Evolutionary conservation across 2,888 invertebrate genomes (phyloP).

Genomic region (Epinotia demarniana): DNA sequence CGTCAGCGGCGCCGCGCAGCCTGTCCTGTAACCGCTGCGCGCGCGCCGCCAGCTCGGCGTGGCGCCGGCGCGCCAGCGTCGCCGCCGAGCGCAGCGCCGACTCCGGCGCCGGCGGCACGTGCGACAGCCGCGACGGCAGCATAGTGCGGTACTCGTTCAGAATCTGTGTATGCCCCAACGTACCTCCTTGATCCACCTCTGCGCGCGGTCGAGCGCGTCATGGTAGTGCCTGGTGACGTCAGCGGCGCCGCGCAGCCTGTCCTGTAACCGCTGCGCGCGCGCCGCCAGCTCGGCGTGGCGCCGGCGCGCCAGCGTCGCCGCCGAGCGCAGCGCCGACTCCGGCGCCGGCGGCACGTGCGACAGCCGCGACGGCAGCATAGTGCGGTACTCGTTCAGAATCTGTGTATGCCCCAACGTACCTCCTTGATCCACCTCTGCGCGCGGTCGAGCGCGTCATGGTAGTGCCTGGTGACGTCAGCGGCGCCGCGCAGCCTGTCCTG

Average conservation of each 20-base stretch:
- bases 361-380: slow-evolving; percentile 91
- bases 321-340: slow-evolving; percentile 90
- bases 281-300: slow-evolving; percentile 93
- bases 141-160: slow-evolving; percentile 94
- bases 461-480: slow-evolving; percentile 84
- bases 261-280: slow-evolving; percentile 93
- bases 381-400: too few species aligned
- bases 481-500: slow-evolving; percentile 93
- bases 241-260: slow-evolving; percentile 91
- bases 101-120: slow-evolving; percentile 88
- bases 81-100: slow-evolving; percentile 92
- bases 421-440: slow-evolving; percentile 92
- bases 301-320: slow-evolving; percentile 90
- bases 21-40: slow-evolving; percentile 94
- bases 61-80: slow-evolving; percentile 90
- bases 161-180: too few species aligned
- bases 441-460: slow-evolving; percentile 92
- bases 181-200: slow-evolving; percentile 90
- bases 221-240: slow-evolving; percentile 85
- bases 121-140: slow-evolving; percentile 92
- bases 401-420: too few species aligned
- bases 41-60: slow-evolving; percentile 92
- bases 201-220: slow-evolving; percentile 93
- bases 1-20: slow-evolving; percentile 89
- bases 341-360: slow-evolving; percentile 90